A percentile compares a stretch with the other conserved stretches of the same genome.
Evolutionary conservation across 2,888 invertebrate species (phyloP).

Genomic region (Polietes domitor): DNA sequence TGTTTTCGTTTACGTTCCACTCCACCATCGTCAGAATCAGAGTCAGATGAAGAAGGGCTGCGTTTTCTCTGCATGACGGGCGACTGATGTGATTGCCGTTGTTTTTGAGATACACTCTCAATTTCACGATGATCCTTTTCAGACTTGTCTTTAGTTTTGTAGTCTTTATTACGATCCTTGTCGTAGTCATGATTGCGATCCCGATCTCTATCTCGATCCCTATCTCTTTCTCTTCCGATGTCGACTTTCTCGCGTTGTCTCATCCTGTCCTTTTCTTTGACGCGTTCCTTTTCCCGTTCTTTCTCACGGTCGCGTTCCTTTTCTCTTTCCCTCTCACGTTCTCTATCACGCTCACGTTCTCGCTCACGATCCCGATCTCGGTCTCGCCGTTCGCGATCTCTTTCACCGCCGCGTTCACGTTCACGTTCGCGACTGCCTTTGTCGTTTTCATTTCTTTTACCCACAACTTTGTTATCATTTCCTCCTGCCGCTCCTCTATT

Average conservation of each 20-base stretch:
- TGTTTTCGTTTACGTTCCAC: constrained; percentile 57
- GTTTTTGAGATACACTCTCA: constrained; percentile 42
- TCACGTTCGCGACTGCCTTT: constrained; percentile 64
- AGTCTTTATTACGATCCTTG: constrained; percentile 37
- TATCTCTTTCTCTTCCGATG: constrained; percentile 64
- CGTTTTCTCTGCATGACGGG: constrained; percentile 53
- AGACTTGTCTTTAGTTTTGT: constrained; percentile 41
- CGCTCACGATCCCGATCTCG: constrained; percentile 63
- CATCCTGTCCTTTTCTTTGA: constrained; percentile 57
- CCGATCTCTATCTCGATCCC: constrained; percentile 64
- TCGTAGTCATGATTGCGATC: constrained; percentile 40
- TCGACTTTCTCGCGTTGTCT: constrained; percentile 37
- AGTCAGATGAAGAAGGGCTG: constrained; percentile 43
- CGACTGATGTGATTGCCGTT: constrained; percentile 42
- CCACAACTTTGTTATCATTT: constrained; percentile 43
- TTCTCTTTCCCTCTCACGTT: constrained; percentile 63
- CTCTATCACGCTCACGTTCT: constrained; percentile 68
- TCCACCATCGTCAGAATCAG: constrained; percentile 48
- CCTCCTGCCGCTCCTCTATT: constrained; percentile 58
- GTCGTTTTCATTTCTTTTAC: constrained; percentile 57
- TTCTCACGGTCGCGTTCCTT: constrained; percentile 64
- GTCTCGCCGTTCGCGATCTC: constrained; percentile 47
- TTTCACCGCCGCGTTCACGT: not conserved
- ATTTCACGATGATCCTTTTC: constrained; percentile 52
- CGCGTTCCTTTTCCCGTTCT: constrained; percentile 45